Evolutionary conservation across 2,113 vertebrate species (phyloP).

Genomic region (Cyprinodon variegatus): DNA sequence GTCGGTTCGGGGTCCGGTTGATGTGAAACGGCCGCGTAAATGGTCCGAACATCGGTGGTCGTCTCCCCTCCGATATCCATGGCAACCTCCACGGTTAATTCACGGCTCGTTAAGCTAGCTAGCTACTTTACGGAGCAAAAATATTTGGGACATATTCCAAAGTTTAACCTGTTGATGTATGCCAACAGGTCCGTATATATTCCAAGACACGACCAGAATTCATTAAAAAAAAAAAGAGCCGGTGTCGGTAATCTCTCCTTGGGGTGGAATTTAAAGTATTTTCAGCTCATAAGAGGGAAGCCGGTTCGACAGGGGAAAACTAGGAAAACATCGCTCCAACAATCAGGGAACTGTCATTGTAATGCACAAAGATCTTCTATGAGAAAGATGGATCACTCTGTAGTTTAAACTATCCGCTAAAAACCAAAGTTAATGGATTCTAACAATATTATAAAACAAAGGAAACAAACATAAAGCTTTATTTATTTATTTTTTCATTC

Average conservation of each 20-base stretch:
- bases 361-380: constrained; percentile 48
- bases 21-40: not conserved
- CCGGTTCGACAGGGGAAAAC: not conserved
- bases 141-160: not conserved
- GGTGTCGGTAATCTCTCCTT: not conserved
- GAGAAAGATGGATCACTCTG: not conserved
- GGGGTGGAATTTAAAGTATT: not conserved
- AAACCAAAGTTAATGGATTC: not conserved
- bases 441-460: not conserved
- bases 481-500: too few species aligned
- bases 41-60: not conserved
- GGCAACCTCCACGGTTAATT: not conserved
- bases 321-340: not conserved
- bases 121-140: not conserved
- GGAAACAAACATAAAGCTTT: too few species aligned
- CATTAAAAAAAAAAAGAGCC: too few species aligned
- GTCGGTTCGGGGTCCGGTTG: not conserved
- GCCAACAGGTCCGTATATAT: not conserved
- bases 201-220: not conserved
- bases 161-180: not conserved
- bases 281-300: too few species aligned
- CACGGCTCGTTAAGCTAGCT: not conserved
- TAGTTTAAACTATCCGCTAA: not conserved
- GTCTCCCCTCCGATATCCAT: constrained; percentile 40
- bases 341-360: not conserved